phyloP scores from a whole-genome alignment of 1,140 invertebrate species.

The Leptinotarsa undecemlineata region DNA sequence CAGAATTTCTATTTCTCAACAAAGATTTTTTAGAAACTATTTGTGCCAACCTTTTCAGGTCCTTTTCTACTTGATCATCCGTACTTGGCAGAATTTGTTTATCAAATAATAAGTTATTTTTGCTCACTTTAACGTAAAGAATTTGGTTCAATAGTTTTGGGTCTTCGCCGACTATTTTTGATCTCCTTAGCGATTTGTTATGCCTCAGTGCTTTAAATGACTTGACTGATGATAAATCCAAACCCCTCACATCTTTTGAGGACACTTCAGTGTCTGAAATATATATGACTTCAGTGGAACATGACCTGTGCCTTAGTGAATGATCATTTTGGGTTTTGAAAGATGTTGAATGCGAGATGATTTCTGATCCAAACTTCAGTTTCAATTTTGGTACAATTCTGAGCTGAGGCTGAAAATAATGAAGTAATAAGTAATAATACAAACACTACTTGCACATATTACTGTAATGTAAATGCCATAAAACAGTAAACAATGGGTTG shows the following conservation, averaged over 20 bases:
- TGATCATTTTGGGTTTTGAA: background rate
- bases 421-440: background rate
- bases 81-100: no score
- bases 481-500: no score
- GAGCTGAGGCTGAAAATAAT: background rate
- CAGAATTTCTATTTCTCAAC: no score
- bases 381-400: conserved; percentile 3
- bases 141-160: conserved; percentile 12
- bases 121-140: background rate
- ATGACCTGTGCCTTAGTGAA: background rate
- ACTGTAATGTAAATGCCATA: no score
- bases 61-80: no score
- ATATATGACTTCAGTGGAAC: background rate
- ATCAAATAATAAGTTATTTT: background rate
- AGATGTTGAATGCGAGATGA: background rate
- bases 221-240: conserved; percentile 5
- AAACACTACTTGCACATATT: no score
- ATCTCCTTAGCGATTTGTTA: background rate
- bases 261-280: background rate
- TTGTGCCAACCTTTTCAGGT: no score
- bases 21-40: no score
- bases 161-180: background rate
- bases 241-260: background rate
- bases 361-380: background rate
- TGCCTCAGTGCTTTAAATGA: background rate